A percentile compares a stretch with the other conserved stretches of the same genome.
Conservation (phyloP, 1,140 invertebrate genomes). For the Belonocnema kinseyi region DNA sequence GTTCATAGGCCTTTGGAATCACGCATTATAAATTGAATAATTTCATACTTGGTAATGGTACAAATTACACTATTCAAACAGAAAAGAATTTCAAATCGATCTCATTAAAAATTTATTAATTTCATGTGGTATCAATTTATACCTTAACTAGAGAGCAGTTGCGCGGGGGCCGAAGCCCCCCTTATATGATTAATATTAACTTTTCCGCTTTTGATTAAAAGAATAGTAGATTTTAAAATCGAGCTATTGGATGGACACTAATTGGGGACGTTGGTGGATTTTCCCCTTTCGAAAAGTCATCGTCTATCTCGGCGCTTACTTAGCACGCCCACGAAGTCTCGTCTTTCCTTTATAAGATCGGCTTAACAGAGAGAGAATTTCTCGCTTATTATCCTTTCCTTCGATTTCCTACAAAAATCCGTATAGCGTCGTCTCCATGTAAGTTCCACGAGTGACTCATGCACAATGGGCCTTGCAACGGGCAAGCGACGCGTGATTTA, state of each 20-base stretch:
- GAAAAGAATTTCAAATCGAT: no score
- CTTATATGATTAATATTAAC: neutral
- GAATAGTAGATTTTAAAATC: conserved; percentile 26
- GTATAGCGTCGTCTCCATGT: conserved; percentile 55
- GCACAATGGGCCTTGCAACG: conserved; percentile 56
- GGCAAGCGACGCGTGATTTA: conserved; percentile 68
- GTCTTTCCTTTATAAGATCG: conserved; percentile 41
- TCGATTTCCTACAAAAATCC: conserved; percentile 68
- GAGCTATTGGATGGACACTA: conserved; percentile 47
- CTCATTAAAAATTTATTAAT: no score
- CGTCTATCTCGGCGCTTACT: conserved; percentile 42
- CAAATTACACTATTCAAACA: no score
- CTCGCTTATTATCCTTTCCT: conserved; percentile 74
- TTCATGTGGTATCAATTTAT: no score
- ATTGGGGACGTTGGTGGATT: conserved; percentile 50
- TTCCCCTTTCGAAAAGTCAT: conserved; percentile 43
- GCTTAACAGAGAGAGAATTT: conserved; percentile 66
- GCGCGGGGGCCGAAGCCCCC: no score
- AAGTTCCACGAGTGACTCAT: conserved; percentile 57
- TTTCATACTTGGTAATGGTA: no score
- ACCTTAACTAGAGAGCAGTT: no score
- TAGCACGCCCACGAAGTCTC: conserved; percentile 63
- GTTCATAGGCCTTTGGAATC: no score
- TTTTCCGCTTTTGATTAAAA: neutral
- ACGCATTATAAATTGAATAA: no score